phyloP scores from a whole-genome alignment of 2,113 vertebrate genomes.

The Hypocryptadius cinnamomeus region DNA sequence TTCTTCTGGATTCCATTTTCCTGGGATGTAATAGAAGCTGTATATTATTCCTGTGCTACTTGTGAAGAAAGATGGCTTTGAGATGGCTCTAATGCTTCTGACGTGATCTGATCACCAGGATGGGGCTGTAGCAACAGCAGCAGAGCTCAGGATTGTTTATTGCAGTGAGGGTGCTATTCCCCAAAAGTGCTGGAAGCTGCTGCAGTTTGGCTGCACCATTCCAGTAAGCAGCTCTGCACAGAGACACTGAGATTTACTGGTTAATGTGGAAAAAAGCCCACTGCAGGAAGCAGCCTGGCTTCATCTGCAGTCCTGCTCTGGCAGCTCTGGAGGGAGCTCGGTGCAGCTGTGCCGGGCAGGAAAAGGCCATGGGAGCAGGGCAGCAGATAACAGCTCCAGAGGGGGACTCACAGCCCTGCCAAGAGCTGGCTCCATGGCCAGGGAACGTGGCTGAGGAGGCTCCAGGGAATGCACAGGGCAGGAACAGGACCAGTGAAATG shows the following conservation, averaged over 20 bases:
- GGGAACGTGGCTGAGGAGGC: neutral
- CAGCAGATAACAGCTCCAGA: neutral
- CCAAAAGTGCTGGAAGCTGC: neutral
- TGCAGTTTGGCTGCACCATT: neutral
- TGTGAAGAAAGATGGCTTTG: neutral
- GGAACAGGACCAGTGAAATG: neutral
- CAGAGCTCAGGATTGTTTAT: neutral
- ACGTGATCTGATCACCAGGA: neutral
- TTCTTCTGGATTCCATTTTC: constrained; percentile 14
- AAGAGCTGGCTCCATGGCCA: neutral
- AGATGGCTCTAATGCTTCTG: neutral
- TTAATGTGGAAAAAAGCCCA: neutral
- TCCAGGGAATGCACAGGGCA: neutral
- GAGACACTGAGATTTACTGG: neutral
- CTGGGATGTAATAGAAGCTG: constrained; percentile 11
- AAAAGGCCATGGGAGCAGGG: constrained; percentile 35
- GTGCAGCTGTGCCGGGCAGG: constrained; percentile 51
- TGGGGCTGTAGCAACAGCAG: neutral
- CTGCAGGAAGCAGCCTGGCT: constrained; percentile 43
- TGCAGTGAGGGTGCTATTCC: neutral
- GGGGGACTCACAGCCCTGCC: neutral
- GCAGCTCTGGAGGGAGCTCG: neutral
- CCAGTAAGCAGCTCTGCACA: neutral
- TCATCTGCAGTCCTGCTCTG: constrained; percentile 2
- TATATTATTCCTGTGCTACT: neutral